phyloP scores from a whole-genome alignment of 2,888 invertebrate genomes.

The Prenolepis imparis region DNA sequence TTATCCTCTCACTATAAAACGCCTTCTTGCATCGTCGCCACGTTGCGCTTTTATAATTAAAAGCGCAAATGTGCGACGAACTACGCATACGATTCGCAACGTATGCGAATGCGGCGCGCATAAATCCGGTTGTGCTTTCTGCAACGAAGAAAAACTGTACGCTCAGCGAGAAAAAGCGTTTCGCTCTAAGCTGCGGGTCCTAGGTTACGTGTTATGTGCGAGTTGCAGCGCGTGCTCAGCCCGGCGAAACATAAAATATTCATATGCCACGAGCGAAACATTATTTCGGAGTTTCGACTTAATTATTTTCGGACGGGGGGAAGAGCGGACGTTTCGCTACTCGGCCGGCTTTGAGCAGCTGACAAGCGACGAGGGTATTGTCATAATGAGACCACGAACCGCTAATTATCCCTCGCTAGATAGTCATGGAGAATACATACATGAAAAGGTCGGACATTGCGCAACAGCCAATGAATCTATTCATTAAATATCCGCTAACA shows the following conservation, averaged over 20 bases:
- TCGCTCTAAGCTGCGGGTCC: conserved; percentile 54
- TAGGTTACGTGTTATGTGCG: conserved; percentile 54
- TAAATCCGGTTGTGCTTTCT: conserved; percentile 67
- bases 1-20: conserved; percentile 1
- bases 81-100: background rate
- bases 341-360: background rate
- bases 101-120: conserved; percentile 48
- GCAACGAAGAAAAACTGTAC: conserved; percentile 72
- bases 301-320: conserved; percentile 24
- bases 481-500: conserved; percentile 20
- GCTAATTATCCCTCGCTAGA: background rate
- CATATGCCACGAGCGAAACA: conserved; percentile 47
- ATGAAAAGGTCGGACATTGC: conserved; percentile 15
- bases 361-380: conserved; percentile 9
- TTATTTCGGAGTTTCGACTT: conserved; percentile 39
- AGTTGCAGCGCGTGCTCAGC: conserved; percentile 9
- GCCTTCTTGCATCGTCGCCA: conserved; percentile 3
- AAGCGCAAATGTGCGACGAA: conserved; percentile 30
- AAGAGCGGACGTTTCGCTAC: background rate
- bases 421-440: background rate
- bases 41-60: conserved; percentile 42
- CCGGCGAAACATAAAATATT: conserved; percentile 70
- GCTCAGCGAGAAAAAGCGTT: conserved; percentile 67
- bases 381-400: conserved; percentile 24
- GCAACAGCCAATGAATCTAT: conserved; percentile 19